phyloP scores from a whole-genome alignment of 2,888 invertebrate genomes.

The Magallana nippona region DNA sequence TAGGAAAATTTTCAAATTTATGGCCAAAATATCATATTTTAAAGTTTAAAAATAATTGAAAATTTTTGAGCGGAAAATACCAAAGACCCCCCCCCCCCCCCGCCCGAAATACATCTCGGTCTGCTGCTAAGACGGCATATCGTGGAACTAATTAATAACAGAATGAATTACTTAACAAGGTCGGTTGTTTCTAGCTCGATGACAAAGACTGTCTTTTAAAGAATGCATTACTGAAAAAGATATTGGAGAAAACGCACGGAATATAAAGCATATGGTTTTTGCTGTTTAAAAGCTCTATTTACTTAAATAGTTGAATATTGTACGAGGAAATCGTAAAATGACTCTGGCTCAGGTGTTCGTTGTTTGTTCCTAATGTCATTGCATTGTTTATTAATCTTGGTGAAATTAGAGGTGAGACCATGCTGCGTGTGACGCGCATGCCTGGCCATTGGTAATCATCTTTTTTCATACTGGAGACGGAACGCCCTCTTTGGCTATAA shows the following conservation, averaged over 20 bases:
- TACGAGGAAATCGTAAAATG: slow-evolving; percentile 43
- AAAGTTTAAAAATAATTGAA: no score
- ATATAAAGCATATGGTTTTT: slow-evolving; percentile 17
- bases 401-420: slow-evolving; percentile 27
- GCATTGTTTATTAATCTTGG: slow-evolving; percentile 37
- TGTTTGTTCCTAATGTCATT: slow-evolving; percentile 37
- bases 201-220: not conserved
- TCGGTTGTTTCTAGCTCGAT: not conserved
- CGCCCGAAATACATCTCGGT: no score
- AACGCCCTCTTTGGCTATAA: slow-evolving; percentile 13
- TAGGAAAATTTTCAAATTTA: no score
- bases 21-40: no score
- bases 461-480: not conserved
- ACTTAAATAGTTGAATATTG: slow-evolving; percentile 40
- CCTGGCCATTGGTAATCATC: slow-evolving; percentile 13
- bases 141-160: no score
- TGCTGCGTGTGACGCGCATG: slow-evolving; percentile 37
- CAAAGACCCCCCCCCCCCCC: no score
- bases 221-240: slow-evolving; percentile 6
- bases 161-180: not conserved
- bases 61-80: no score
- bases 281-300: slow-evolving; percentile 4
- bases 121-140: no score
- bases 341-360: slow-evolving; percentile 40
- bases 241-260: not conserved